Evolutionary conservation across 1,140 invertebrate genomes (phyloP), one percentile per base, ranked within the genome.

Genomic region (Orussus abietinus): DNA sequence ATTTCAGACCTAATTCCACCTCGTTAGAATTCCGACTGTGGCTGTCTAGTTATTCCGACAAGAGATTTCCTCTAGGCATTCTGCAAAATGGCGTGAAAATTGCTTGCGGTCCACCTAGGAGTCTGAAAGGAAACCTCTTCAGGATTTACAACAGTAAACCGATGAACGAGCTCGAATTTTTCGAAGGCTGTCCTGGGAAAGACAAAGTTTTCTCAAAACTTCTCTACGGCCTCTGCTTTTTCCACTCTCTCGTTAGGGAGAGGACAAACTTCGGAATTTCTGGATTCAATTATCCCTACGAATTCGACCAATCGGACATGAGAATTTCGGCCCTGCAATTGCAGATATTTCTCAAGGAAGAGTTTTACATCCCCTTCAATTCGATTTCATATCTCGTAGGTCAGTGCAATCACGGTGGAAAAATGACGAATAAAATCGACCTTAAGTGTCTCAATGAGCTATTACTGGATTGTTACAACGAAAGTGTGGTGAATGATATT

Each of bases 341-440:
- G 13, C 72, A 77, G 47, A 66, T 69, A 51, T 72, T 77, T 38
- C 55, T 77, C 3, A 66, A 66, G 59, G 69, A 72, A 53, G 33
- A 49, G 22, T 64, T 59, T 36, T 53, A 66, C 15, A 62, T 82
- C 17, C 78, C 82, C 11, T 78, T 77, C 49, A 76, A 79, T 30
- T 79, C 80, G 4, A 55, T 86, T 7, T 64, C 63, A 4, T 85
- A 87, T 65, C 55, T 86, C 2, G 36, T 70, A 22, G 82, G 81
- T 10, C 80, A 86, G 55, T 87, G 85, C 53, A 85, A 85, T 65
- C 88, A 88, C 53, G 85, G 85, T 1, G 84, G 83, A 1, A 75
- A 82, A 61, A 80, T 88, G 1, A 78, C 80, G 0, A 81, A 86
- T 56, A 72, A 77, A 47, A 75, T 77, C 57, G 85, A 88, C 63